Base-by-base conservation (phyloP, 2,113 vertebrate genomes). In the Tetrax tetrax region DNA sequence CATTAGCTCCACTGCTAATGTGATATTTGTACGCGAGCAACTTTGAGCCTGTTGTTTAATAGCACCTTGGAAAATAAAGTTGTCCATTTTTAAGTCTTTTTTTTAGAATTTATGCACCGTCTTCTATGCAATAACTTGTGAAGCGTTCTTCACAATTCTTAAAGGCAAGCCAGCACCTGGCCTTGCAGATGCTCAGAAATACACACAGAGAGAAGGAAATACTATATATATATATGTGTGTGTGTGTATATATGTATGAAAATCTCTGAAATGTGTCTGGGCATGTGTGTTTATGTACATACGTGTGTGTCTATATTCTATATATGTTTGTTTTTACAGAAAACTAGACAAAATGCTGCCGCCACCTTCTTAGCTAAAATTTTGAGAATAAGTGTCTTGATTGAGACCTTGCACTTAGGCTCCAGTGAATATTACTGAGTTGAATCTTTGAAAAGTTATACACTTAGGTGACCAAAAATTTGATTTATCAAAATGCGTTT, bases 211-310 rank as follows among this genome's bases (percentile, higher is more conserved):
- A 45, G 14, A 17, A 0, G 61, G 4, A 28, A 24, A 28, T 35
- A 24, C 2, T 61, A 2, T 37, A 3, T 64, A 0, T 33, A 1
- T 57, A 2, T 38, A 0, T 45, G 4, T 68, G 5, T 19, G 5
- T 59, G 10, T 15, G 21, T 71, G 31, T 45, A 3, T 68, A 6
- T 19, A 5, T 59, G 10, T 15, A 24, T 71, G 31, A 65, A 65
- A 69, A 57, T 2, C 29, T 14, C 22, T 51, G 9, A 68, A 25
- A 27, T 3, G 6, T 43, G 22, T 7, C 8, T 51, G 2, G 12
- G 6, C 12, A 5, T 25, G 9, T n/a, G 16, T 88, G n/a, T 78
- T 77, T 27, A 7, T 18, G 3, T 63, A 16, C 33, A 4, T 33
- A 7, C 19, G 1, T 53, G 7, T n/a, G 7, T 70, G 9, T 53